These are phyloP conservation scores for Esox masquinongy DNA, from an alignment of 2,797 vertebrate genomes.

Conservation along the genomic window DNA sequence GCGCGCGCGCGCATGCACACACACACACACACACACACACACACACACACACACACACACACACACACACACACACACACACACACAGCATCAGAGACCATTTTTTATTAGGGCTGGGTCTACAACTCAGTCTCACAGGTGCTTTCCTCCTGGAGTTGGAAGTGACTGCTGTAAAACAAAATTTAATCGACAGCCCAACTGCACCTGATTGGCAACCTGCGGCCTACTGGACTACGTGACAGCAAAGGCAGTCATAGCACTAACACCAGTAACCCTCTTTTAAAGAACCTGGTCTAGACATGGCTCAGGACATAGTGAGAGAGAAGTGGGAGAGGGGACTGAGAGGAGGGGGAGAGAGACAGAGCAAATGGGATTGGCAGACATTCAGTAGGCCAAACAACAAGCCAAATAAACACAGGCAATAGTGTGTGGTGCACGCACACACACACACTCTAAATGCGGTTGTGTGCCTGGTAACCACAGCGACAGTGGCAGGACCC, in stretches of 20 bases:
- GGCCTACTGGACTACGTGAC: background rate
- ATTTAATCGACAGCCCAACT: background rate
- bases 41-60: no score
- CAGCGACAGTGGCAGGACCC: constrained; percentile 13
- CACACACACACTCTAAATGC: background rate
- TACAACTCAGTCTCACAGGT: background rate
- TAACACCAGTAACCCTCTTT: background rate
- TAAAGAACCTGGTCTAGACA: background rate
- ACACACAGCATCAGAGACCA: background rate
- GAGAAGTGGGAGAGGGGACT: background rate
- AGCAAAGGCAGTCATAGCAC: background rate
- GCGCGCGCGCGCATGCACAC: constrained; percentile 1
- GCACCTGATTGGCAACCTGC: background rate
- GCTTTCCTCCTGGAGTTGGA: background rate
- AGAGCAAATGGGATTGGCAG: constrained; percentile 12
- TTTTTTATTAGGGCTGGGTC: background rate
- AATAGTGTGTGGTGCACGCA: background rate
- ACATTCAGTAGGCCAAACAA: constrained; percentile 23
- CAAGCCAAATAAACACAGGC: constrained; percentile 32
- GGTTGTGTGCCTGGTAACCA: constrained; percentile 18
- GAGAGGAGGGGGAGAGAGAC: constrained; percentile 2
- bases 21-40: no score
- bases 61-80: no score
- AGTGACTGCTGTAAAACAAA: background rate
- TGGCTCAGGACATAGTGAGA: background rate